Base-by-base conservation (phyloP, 2,888 invertebrate species). In the Phasia obesa region DNA sequence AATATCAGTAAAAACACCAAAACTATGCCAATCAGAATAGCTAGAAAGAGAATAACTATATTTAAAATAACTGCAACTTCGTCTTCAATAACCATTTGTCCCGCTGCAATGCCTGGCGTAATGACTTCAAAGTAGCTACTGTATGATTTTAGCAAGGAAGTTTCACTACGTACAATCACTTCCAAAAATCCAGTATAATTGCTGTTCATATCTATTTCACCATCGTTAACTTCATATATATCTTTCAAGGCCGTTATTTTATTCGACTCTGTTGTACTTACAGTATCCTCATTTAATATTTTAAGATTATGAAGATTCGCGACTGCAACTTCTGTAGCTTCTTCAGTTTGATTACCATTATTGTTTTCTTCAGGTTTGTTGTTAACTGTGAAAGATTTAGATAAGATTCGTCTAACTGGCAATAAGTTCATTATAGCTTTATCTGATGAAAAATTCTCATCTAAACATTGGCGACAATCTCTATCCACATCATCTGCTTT, bases 171-270 rank as follows among this genome's bases (percentile, higher is more conserved):
- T 21, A 90, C 89, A 90, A 96, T 94, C 13, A 97, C 93, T 92
- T 97, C 97, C 42, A 97, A 93, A 88, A 96, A 97, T 21, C 96
- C 95, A 0, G 97, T 97, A 86, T 98, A 98, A 89, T 96, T 96
- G 13, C 96, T 94, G 67, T 93, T 93, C 15, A 94, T 92, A 87
- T 97, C 96, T 60, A 98, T 92, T 69, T 92, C 93, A 0, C 97
- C 97, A 90, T 97, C 97, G 79, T 92, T 93, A 2, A 94, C 93
- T 25, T 67, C 38, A 21, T 42, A 92, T 90, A 2, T 82, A 21
- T 25, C 42, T 15, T 25, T 57, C 0, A 21, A 5, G 3, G 11
- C 1, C 1, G 23, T 35, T 38, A 7, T 59, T 49, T 71, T 59
- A 49, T 13, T 49, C 0, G 55, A 31, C 17, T 71, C 70, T 21